phyloP scores from a whole-genome alignment of 2,888 invertebrate species.

The Sarcophaga rosellei region DNA sequence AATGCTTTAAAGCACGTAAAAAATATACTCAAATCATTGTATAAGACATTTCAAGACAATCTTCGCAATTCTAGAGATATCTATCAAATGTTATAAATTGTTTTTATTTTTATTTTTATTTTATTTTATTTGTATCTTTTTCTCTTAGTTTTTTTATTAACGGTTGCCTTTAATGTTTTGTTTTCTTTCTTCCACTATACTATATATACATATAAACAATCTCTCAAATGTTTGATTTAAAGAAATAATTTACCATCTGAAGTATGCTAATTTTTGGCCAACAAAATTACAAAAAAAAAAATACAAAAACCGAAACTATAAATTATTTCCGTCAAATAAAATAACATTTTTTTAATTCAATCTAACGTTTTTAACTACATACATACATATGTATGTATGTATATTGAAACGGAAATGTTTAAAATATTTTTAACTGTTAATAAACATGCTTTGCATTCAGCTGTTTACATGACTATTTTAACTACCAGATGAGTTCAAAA shows the following conservation, averaged over 20 bases:
- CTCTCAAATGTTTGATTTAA: not conserved
- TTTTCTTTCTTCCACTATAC: not conserved
- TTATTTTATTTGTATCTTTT: not conserved
- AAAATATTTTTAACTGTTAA: too few relatives aligned
- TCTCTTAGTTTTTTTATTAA: not conserved
- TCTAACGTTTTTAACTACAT: not conserved
- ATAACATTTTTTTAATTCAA: not conserved
- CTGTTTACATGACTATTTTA: too few relatives aligned
- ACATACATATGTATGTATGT: not conserved
- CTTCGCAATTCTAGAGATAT: too few relatives aligned
- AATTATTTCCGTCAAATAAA: slow-evolving; percentile 24
- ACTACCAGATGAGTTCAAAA: too few relatives aligned
- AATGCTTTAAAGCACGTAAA: too few relatives aligned
- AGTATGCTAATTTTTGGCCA: not conserved
- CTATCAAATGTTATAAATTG: too few relatives aligned
- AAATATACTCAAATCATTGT: too few relatives aligned
- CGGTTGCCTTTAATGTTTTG: not conserved
- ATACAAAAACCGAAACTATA: not conserved
- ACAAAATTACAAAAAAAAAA: not conserved
- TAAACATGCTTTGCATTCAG: too few relatives aligned
- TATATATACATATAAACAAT: not conserved
- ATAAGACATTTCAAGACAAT: too few relatives aligned
- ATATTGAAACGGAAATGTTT: not conserved
- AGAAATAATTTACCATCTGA: not conserved
- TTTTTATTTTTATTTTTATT: too few relatives aligned